phyloP scores from a whole-genome alignment of 2,113 vertebrate species.

The Anhinga anhinga region DNA sequence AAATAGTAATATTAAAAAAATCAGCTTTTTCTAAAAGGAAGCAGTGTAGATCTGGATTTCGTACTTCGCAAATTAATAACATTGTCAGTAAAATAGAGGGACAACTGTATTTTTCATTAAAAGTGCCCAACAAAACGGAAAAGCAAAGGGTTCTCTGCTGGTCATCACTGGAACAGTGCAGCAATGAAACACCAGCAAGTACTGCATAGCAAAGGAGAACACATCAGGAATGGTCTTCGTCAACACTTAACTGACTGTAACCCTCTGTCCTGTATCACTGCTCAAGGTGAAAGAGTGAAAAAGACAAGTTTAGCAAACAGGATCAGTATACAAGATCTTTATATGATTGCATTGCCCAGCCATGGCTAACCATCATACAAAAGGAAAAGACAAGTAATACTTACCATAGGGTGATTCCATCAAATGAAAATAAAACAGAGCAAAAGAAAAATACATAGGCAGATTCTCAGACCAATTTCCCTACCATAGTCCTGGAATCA shows the following conservation, averaged over 20 bases:
- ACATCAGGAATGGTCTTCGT: not conserved
- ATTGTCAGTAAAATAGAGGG: not conserved
- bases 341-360: not conserved
- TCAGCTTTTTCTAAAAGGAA: not conserved
- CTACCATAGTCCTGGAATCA: not conserved
- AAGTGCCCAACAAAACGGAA: not conserved
- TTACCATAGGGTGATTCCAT: not conserved
- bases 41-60: not conserved
- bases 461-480: not conserved
- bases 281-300: not conserved
- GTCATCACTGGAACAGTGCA: not conserved
- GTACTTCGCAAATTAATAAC: not conserved
- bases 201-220: not conserved
- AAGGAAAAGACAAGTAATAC: not conserved
- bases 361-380: not conserved
- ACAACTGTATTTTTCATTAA: not conserved
- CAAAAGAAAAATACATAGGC: not conserved
- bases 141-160: not conserved
- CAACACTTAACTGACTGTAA: not conserved
- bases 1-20: not conserved
- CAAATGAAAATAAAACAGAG: not conserved
- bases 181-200: not conserved
- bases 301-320: not conserved
- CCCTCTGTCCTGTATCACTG: not conserved
- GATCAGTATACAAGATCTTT: not conserved